Evolutionary conservation across 2,888 invertebrate genomes (phyloP).

Genomic region (Synanthedon myopaeformis): DNA sequence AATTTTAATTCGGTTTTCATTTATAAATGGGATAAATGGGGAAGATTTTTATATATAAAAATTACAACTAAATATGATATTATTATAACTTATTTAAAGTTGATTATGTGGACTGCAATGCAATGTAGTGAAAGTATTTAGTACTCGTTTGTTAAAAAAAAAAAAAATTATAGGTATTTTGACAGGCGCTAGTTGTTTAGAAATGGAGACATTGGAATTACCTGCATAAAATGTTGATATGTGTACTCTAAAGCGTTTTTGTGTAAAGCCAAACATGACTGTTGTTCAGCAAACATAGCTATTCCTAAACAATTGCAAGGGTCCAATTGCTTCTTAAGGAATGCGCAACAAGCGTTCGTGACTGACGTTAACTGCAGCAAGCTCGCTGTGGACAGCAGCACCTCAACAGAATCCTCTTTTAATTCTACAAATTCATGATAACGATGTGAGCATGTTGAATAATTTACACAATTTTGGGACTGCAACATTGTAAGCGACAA

Average conservation of each 20-base stretch:
- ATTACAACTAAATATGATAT: no score
- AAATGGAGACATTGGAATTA: constrained; percentile 22
- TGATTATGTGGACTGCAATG: no score
- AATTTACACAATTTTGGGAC: not conserved
- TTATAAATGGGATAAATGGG: no score
- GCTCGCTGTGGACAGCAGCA: constrained; percentile 87
- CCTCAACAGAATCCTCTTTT: constrained; percentile 92
- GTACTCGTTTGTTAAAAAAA: no score
- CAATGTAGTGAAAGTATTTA: no score
- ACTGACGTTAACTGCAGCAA: constrained; percentile 88
- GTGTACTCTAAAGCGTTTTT: constrained; percentile 87
- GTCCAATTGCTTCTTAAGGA: constrained; percentile 89
- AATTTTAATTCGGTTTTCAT: no score
- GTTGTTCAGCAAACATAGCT: constrained; percentile 92
- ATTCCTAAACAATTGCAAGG: constrained; percentile 96
- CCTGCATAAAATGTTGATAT: constrained; percentile 86
- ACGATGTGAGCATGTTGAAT: not conserved
- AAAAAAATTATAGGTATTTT: no score
- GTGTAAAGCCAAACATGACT: constrained; percentile 84
- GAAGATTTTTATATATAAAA: no score
- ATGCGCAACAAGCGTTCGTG: constrained; percentile 89
- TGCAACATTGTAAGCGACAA: constrained; percentile 3
- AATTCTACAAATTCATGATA: constrained; percentile 71
- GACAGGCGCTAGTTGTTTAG: no score
- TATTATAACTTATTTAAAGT: no score